These are phyloP conservation scores for Jaculus jaculus DNA, from an alignment of 2,113 vertebrate genomes.

Conservation along the genomic window DNA sequence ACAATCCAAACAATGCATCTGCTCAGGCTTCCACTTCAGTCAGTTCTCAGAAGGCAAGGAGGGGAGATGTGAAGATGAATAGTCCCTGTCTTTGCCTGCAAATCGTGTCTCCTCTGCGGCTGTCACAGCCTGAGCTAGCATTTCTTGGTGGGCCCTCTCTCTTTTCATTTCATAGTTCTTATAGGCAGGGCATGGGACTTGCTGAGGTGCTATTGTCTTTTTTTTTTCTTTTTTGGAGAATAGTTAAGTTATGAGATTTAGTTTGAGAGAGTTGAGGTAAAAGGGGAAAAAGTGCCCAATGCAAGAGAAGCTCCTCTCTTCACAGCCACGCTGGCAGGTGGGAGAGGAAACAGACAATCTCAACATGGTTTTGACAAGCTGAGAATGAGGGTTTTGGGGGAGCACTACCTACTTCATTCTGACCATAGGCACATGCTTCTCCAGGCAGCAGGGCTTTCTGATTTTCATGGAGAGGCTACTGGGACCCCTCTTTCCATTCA, in stretches of 20 bases:
- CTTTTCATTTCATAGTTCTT: not conserved
- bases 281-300: too few species aligned
- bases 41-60: not conserved
- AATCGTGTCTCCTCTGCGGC: too few species aligned
- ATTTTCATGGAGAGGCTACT: not conserved
- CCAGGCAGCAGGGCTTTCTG: not conserved
- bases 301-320: too few species aligned
- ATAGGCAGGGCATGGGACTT: rapidly evolving
- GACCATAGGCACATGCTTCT: rapidly evolving
- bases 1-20: conserved; percentile 45
- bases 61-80: conserved; percentile 5
- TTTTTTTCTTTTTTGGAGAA: too few species aligned
- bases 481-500: not conserved
- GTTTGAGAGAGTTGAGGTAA: too few species aligned
- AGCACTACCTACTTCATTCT: too few species aligned
- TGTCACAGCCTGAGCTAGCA: not conserved
- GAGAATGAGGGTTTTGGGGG: not conserved
- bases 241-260: too few species aligned
- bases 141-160: not conserved
- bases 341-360: too few species aligned
- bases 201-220: not conserved
- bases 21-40: not conserved
- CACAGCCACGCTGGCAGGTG: too few species aligned
- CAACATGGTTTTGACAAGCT: not conserved
- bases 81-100: too few species aligned